phyloP scores from a whole-genome alignment of 2,888 invertebrate genomes.

The Andrena haemorrhoa region DNA sequence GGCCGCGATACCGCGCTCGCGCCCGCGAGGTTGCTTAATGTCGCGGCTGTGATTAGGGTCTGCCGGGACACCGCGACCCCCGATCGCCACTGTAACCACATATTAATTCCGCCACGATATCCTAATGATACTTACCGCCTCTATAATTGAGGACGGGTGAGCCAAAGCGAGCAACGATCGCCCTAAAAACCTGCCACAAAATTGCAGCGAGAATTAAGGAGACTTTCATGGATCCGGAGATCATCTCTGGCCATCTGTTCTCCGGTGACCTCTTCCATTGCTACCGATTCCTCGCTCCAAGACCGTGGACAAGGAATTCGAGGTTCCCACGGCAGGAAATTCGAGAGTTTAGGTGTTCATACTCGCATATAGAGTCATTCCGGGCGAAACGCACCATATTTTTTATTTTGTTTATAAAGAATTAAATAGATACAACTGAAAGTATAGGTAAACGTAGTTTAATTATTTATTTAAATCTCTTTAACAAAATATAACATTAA shows the following conservation, averaged over 20 bases:
- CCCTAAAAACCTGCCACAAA: neutral
- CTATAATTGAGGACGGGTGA: slow-evolving; percentile 3
- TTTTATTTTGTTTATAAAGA: no score
- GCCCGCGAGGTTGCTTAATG: slow-evolving; percentile 17
- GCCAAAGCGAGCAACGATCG: neutral
- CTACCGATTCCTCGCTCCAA: no score
- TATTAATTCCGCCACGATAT: slow-evolving; percentile 31
- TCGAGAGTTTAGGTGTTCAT: no score
- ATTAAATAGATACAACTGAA: no score
- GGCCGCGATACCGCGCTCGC: neutral
- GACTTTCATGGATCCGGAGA: neutral
- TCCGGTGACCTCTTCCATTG: no score
- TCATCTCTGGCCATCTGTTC: neutral
- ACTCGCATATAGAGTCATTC: no score
- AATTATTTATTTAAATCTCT: no score
- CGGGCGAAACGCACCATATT: no score
- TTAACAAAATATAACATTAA: no score
- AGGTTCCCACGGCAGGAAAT: no score
- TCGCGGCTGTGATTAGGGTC: slow-evolving; percentile 7
- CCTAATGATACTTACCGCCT: slow-evolving; percentile 1
- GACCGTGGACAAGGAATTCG: no score
- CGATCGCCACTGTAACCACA: slow-evolving; percentile 3
- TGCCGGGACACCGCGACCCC: neutral
- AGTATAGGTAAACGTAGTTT: no score
- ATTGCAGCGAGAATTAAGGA: slow-evolving; percentile 1